Conservation (phyloP, 2,797 vertebrate species). For the Gallirallus australis region DNA sequence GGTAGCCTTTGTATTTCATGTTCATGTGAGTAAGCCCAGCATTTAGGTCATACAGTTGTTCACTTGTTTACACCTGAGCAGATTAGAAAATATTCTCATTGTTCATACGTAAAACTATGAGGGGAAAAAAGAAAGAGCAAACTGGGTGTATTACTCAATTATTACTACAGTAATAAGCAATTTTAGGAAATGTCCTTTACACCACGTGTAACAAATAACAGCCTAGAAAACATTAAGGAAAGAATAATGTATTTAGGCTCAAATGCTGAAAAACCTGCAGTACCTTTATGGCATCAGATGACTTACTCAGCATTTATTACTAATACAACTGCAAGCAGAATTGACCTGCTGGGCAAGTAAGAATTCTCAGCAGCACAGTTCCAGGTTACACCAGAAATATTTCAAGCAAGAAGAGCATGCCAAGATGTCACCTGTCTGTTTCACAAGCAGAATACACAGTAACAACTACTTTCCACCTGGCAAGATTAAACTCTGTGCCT, state of each 20-base stretch:
- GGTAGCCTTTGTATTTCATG: constrained; percentile 25
- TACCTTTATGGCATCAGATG: background rate
- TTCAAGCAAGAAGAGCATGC: background rate
- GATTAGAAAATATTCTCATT: background rate
- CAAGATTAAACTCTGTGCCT: background rate
- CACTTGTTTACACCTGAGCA: constrained; percentile 6
- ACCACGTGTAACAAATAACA: background rate
- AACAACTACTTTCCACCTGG: background rate
- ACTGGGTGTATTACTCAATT: background rate
- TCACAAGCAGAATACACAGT: background rate
- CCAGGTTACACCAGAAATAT: background rate
- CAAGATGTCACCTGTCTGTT: background rate
- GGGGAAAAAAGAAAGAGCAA: background rate
- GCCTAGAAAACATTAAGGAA: background rate
- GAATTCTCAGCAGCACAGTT: background rate
- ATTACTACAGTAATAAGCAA: background rate
- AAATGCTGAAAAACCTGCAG: background rate
- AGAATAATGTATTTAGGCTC: background rate
- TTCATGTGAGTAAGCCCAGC: background rate
- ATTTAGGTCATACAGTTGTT: constrained; percentile 18
- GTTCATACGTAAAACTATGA: background rate
- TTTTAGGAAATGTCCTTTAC: background rate
- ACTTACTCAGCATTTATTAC: background rate
- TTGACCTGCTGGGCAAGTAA: background rate
- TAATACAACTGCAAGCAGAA: background rate